Conservation (phyloP, 1,140 invertebrate genomes). For the Rhopalosiphum padi region DNA sequence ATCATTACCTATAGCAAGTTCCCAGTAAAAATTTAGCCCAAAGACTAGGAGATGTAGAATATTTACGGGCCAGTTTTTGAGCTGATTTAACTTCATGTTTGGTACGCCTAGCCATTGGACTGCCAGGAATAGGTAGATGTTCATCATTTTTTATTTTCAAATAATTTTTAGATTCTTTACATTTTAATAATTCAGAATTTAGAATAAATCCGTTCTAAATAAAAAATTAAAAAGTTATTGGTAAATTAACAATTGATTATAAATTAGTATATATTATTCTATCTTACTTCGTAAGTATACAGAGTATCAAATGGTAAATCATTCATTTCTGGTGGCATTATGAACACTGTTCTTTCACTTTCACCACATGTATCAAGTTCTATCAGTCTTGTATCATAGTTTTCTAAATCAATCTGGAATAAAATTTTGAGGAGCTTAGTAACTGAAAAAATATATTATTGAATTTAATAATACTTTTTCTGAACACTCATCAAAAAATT, state of each 20-base stretch:
- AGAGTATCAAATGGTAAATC: constrained; percentile 61
- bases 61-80: constrained; percentile 84
- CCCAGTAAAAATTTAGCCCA: constrained; percentile 92
- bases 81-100: constrained; percentile 94
- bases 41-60: constrained; percentile 74
- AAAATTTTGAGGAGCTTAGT: not conserved
- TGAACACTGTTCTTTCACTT: constrained; percentile 93
- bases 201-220: constrained; percentile 66
- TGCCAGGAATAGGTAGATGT: constrained; percentile 70
- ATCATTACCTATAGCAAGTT: constrained; percentile 75
- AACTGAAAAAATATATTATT: not conserved
- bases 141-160: constrained; percentile 60
- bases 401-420: constrained; percentile 65
- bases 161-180: constrained; percentile 61
- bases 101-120: constrained; percentile 89
- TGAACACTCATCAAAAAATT: constrained; percentile 98
- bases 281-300: constrained; percentile 64
- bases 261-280: not conserved
- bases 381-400: constrained; percentile 71
- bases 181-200: constrained; percentile 69
- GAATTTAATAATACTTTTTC: constrained; percentile 70
- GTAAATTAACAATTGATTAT: not conserved
- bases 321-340: constrained; percentile 88
- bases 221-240: constrained; percentile 58
- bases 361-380: constrained; percentile 77